Evolutionary conservation across 2,888 invertebrate species (phyloP), one percentile per base, ranked within the genome.

Genomic region (Pyrgus malvae): DNA sequence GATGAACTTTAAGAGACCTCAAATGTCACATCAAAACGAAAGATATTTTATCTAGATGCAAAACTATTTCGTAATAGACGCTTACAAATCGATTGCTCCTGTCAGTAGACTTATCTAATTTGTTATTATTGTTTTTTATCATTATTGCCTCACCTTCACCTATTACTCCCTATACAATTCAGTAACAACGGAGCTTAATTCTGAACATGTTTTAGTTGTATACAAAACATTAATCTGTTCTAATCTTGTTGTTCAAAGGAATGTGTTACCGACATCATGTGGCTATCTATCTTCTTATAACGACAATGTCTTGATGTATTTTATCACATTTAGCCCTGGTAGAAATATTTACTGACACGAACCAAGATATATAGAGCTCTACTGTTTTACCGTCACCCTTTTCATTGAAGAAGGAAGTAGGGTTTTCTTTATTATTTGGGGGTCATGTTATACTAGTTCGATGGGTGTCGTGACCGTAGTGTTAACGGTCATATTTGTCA

Each of bases 271-370:
- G 72, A 74, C 78, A 77, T 80, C 76, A 69, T 70, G 69, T 65
- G 64, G 68, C 81, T 69, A 88, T 89, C 72, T 78, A 83, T 88
- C 88, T 85, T 84, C 70, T 68, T 76, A 69, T 85, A 88, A 88
- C 83, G 86, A 90, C 89, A 88, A 87, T 88, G 84, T 83, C 84
- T 85, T 86, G 86, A 85, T 88, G 72, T 84, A 85, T 87, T 83
- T 84, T 83, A 87, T 87, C 84, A 83, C 83, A 88, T 87, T 87
- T 83, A 83, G 83, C 72, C 69, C 68, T 64, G 74, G 80, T 85
- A 75, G 78, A 84, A 85, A 84, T 86, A 86, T 88, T 85, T 83
- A 81, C 81, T 76, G 70, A 67, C 68, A 62, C 14, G 49, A 56
- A 58, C 84, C 80, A 83, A 16, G 44, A 0, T 61, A 55, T 1